phyloP scores from a whole-genome alignment of 1,140 invertebrate genomes.

The Portunus trituberculatus region DNA sequence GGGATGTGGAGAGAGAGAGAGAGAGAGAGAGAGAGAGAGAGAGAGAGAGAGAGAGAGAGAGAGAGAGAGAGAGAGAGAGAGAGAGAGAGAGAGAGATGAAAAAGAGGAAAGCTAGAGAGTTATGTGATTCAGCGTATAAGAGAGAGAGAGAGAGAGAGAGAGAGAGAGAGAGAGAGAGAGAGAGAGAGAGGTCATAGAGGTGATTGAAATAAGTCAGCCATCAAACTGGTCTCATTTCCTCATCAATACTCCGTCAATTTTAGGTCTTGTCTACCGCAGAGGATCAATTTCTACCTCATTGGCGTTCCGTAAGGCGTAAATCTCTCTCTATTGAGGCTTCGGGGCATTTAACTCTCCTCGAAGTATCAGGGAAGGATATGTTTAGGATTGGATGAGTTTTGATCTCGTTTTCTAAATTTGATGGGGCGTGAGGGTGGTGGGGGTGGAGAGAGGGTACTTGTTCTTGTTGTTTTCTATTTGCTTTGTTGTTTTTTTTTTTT shows the following conservation, averaged over 20 bases:
- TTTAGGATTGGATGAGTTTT: too few species aligned
- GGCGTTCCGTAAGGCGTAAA: not conserved
- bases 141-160: slow-evolving; percentile 31
- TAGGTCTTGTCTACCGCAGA: not conserved
- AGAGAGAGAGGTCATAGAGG: not conserved
- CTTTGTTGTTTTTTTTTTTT: too few species aligned
- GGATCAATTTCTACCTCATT: not conserved
- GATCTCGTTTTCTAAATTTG: too few species aligned
- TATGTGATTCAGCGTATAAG: too few species aligned
- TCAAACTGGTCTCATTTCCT: too few species aligned
- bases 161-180: not conserved
- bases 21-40: slow-evolving; percentile 21
- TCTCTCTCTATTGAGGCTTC: too few species aligned
- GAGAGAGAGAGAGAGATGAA: slow-evolving; percentile 34
- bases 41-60: not conserved
- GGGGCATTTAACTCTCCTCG: too few species aligned
- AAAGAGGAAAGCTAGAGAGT: not conserved
- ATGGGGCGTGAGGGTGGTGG: too few species aligned
- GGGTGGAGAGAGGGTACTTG: too few species aligned
- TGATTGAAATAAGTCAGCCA: not conserved
- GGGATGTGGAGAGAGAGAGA: not conserved
- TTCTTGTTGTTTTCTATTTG: too few species aligned
- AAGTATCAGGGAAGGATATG: too few species aligned
- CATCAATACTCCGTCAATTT: not conserved
- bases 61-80: not conserved